Evolutionary conservation across 2,113 vertebrate species (phyloP), one percentile per base, ranked within the genome.

Genomic region (Lepus timidus): DNA sequence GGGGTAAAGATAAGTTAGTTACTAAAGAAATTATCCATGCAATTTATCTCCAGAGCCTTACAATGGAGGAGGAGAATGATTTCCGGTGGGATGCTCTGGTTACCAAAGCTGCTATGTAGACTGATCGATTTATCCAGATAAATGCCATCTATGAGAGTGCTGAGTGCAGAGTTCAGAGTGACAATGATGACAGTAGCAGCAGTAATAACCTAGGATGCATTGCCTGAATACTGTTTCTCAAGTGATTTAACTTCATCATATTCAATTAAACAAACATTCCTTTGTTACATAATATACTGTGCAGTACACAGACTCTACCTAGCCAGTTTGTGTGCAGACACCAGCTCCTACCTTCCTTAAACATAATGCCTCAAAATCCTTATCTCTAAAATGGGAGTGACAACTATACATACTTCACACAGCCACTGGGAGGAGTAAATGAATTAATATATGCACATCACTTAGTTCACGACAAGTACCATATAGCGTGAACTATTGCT

Each of bases 401-500:
- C 27, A 65, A 13, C 51, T 20, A 7, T 5, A 20, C 12, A 49
- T 27, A 4, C 12, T 16, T 36, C 25, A 31, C 0, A 84, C 61
- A 20, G 36, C 8, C 39, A 65, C 4, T 25, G 49, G 36, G 22
- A 82, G 6, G 20, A 75, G 44, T 25, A 36, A 71, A 29, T 31
- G 14, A 49, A 31, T 61, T 51, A 29, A 51, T 33, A 19, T 14
- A 27, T 4, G 2, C 9, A 71, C 79, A 67, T 8, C 62, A n/a
- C 12, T 39, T 52, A 39, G 13, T 4, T 9, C 5, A 11, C 6
- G 58, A 1, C 10, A 51, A 17, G 3, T n/a, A 20, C 9, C n/a
- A 23, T 1, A 0, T 1, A 87, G 29, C 22, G 10, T 3, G 0
- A 36, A 25, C 19, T 62, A 14, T 31, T 13, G 0, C 23, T 61